These are phyloP conservation scores for Hexactinellida sp. DNA, from an alignment of 37 sponge, comb jelly and placozoan species.

Conservation along the genomic window DNA sequence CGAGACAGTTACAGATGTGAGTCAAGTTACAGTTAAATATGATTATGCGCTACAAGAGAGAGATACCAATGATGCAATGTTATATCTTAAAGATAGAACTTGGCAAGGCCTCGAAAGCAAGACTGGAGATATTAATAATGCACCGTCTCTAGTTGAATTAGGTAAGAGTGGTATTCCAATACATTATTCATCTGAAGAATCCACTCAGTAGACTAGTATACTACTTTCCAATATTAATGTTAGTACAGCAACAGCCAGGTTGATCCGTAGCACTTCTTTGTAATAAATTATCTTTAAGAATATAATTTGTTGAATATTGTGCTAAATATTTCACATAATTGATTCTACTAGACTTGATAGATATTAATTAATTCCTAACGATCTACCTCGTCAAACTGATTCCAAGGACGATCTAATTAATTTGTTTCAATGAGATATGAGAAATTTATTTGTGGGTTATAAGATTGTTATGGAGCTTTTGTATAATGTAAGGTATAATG, in stretches of 20 bases:
- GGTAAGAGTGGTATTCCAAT: neutral
- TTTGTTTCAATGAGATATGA: too few species aligned
- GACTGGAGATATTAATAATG: neutral
- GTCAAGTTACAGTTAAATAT: neutral
- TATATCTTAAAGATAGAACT: slow-evolving; percentile 35
- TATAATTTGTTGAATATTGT: too few species aligned
- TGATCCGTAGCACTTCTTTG: neutral
- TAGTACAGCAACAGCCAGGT: too few species aligned
- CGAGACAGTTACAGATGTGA: neutral
- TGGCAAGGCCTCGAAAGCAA: slow-evolving; percentile 68
- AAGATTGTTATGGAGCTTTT: too few species aligned
- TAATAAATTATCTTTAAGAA: neutral
- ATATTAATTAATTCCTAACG: too few species aligned
- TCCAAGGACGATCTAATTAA: too few species aligned
- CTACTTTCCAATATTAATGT: too few species aligned
- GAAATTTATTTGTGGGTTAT: too few species aligned
- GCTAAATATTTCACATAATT: too few species aligned
- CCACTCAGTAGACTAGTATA: neutral
- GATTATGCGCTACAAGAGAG: neutral
- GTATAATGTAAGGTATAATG: too few species aligned
- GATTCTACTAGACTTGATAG: too few species aligned
- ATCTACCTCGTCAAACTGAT: too few species aligned
- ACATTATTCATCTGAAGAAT: neutral
- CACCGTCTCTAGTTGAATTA: neutral
- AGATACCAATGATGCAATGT: slow-evolving; percentile 11